Percentiles rank a stretch among this genome's conserved stretches.
phyloP scores from a whole-genome alignment of 2,888 invertebrate genomes.

The Lutraria lutraria region DNA sequence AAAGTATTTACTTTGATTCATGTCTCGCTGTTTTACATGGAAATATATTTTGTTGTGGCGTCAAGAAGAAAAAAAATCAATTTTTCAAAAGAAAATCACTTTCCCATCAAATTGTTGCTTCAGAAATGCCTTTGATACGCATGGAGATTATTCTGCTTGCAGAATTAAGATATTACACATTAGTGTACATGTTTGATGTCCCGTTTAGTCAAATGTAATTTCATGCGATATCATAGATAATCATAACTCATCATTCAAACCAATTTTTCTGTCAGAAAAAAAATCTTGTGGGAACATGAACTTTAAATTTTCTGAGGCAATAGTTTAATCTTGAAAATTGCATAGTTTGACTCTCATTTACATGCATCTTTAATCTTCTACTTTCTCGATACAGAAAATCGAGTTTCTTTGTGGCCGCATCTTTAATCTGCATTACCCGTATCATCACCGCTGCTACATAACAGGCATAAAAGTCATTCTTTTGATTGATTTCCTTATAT shows the following conservation, averaged over 20 bases:
- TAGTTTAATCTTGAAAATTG: background rate
- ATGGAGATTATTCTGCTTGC: background rate
- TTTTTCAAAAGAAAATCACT: background rate
- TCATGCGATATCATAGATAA: background rate
- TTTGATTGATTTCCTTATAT: slow-evolving; percentile 5
- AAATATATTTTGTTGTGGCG: too few relatives aligned
- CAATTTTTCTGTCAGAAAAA: slow-evolving; percentile 13
- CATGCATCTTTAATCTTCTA: slow-evolving; percentile 5
- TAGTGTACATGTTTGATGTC: background rate
- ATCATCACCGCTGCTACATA: background rate
- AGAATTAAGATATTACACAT: background rate
- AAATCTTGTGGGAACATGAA: slow-evolving; percentile 21
- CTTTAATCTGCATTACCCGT: slow-evolving; percentile 17
- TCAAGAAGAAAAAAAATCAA: background rate
- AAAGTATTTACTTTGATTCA: too few relatives aligned
- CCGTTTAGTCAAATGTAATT: background rate
- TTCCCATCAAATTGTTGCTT: background rate
- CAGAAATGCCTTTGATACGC: background rate
- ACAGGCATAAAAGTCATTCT: background rate
- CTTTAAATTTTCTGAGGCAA: background rate
- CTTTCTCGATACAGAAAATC: background rate
- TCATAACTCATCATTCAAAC: background rate
- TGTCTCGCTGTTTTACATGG: too few relatives aligned
- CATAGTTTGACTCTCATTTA: background rate
- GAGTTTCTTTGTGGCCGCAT: background rate